Conservation (phyloP, 53 echinoderm and acorn worm genomes). For the Paracentrotus lividus region DNA sequence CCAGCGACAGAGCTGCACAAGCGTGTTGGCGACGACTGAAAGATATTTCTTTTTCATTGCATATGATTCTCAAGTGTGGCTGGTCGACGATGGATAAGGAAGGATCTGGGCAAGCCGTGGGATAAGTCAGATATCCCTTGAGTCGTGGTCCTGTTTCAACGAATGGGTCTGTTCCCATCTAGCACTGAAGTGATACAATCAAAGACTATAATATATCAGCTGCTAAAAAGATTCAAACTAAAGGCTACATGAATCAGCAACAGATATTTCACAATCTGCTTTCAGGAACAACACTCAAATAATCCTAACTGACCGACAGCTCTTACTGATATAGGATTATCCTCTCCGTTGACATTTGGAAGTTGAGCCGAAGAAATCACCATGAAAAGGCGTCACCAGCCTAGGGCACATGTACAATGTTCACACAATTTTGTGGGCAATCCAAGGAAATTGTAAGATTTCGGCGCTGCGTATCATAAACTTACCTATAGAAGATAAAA, state of each 20-base stretch:
- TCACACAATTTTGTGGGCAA: constrained; percentile 19
- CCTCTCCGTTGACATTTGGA: constrained; percentile 19
- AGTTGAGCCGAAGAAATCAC: background rate
- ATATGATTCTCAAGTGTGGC: constrained; percentile 32
- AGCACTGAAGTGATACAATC: background rate
- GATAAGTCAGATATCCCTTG: background rate
- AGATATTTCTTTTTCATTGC: constrained; percentile 28
- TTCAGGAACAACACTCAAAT: background rate
- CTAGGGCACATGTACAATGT: background rate
- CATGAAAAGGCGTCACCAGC: background rate
- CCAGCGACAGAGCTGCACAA: background rate
- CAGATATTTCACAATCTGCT: background rate
- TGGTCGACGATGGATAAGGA: constrained; percentile 6
- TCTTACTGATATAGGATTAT: constrained; percentile 6
- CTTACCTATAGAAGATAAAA: background rate
- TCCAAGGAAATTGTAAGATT: constrained; percentile 12
- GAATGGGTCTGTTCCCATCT: background rate
- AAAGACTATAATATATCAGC: background rate
- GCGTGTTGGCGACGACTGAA: constrained; percentile 1
- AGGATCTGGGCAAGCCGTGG: background rate
- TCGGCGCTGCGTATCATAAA: background rate
- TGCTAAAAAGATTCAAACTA: background rate
- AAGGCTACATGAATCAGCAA: background rate
- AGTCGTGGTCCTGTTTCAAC: background rate
- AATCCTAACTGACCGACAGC: background rate